Evolutionary conservation across 2,113 vertebrate species (phyloP).

Genomic region (Tachysurus vachellii): DNA sequence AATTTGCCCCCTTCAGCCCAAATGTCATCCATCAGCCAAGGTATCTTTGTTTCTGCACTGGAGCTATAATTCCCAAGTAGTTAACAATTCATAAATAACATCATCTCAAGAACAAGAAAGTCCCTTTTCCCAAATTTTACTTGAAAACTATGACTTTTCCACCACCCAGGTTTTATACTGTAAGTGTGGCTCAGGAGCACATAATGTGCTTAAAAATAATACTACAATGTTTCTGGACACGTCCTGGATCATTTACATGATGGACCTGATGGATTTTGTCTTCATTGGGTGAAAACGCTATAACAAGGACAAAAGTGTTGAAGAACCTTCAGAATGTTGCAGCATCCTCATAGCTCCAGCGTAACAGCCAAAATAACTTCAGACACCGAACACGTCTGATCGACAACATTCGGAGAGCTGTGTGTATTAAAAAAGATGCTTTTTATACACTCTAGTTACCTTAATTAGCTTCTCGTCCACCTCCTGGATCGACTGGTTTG

Average conservation of each 20-base stretch:
- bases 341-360: neutral
- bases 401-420: neutral
- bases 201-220: neutral
- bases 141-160: neutral
- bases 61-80: neutral
- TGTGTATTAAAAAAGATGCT: neutral
- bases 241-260: neutral
- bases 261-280: neutral
- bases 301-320: neutral
- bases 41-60: neutral
- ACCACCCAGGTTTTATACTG: neutral
- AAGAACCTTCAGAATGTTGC: neutral
- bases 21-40: neutral
- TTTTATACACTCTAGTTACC: slow-evolving; percentile 71
- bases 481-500: slow-evolving; percentile 74
- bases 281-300: neutral
- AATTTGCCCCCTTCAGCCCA: neutral
- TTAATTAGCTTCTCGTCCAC: slow-evolving; percentile 73
- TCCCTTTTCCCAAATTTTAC: neutral
- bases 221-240: neutral
- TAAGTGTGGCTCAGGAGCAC: neutral
- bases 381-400: neutral
- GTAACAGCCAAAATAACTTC: neutral
- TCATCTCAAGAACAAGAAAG: neutral
- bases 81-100: neutral